Evolutionary conservation across 2,113 vertebrate species (phyloP), one percentile per base, ranked within the genome.

Genomic region (Syrmaticus mikado): DNA sequence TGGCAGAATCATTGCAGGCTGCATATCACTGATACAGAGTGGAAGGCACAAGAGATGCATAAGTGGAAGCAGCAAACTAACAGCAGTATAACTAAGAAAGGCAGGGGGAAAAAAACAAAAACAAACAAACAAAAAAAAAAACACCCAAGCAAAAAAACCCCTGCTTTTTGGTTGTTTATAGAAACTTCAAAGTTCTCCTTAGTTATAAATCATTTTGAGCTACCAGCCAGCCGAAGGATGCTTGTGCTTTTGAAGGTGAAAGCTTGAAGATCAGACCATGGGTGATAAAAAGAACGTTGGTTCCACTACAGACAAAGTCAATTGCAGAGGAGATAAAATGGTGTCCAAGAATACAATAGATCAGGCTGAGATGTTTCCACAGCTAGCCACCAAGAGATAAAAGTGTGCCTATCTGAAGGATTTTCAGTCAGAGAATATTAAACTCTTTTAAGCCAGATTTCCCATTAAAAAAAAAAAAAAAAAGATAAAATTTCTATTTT

Each of bases 181-280:
- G 90, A 45, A 66, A 95, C 90, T 95, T 95, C 88, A 95, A 95
- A 96, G 93, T 84, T 73, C 53, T 93, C 41, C 73, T 84, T 19
- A 8, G 80, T 90, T 94, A 95, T 95, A 95, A 95, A 95, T 95
- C 90, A 94, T 93, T 94, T 80, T 41, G 77, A 94, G 70, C 80
- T 90, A 84, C 85, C 73, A 78, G 66, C 2, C 93, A 86, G 92
- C 82, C 80, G 61, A 90, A 95, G 92, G 85, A 96, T 84, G 85
- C 58, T 72, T 90, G 83, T 86, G 66, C 90, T 93, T 96, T 95
- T 95, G 94, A 96, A 97, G 87, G 90, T 82, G 80, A 94, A 96
- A 97, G 58, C 70, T 73, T 83, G 80, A 95, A 94, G 93, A 96
- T 93, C 92, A 94, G 94, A 90, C 66, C 80, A 90, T 75, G 58